Evolutionary conservation across 1,140 invertebrate species (phyloP), one percentile per base, ranked within the genome.

Genomic region (Lithobius niger): DNA sequence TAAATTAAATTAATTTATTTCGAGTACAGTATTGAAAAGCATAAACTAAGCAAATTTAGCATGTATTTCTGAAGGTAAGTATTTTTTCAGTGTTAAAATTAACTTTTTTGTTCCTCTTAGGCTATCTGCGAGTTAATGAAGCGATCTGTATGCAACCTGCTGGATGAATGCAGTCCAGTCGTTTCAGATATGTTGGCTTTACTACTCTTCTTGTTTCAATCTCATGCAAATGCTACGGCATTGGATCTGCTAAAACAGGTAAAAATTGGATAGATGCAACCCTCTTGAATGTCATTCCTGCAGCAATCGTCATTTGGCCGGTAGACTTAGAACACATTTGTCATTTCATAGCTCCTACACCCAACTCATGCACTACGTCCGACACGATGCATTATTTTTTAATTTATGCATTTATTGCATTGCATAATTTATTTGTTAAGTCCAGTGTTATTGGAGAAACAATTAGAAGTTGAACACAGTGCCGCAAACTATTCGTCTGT

Each of bases 201-300:
- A n/a, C 70, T 86, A 1, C 67, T 80, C 1, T 72, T 77, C 24
- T 79, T 83, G 1, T 87, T 88, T 64, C 76, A 80, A 55, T 74
- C 73, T 1, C 74, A 75, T 45, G 84, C 84, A 1, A 82, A 83
- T 63, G 71, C 78, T 0, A 71, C 77, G 1, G 80, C 85, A 0
- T 63, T 92, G 16, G 77, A 84, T 60, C 76, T 89, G 6, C 72
- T 81, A 2, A 83, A 82, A 76, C 79, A 83, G 61, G 82, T 85
- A 65, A 73, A 64, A 62, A 19, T 31, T 21, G 18, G 22, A 40
- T 21, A 26, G 13, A 27, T 44, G 16, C 45, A 18, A 2, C 10
- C 19, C 10, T 18, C 6, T 13, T 47, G 19, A 13, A 18, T 13
- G 6, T 15, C 6, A 21, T 13, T 47, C 19, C 6, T 47, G 22